These are phyloP conservation scores for Anoplopoma fimbria DNA, from an alignment of 2,113 vertebrate species.

Conservation along the genomic window DNA sequence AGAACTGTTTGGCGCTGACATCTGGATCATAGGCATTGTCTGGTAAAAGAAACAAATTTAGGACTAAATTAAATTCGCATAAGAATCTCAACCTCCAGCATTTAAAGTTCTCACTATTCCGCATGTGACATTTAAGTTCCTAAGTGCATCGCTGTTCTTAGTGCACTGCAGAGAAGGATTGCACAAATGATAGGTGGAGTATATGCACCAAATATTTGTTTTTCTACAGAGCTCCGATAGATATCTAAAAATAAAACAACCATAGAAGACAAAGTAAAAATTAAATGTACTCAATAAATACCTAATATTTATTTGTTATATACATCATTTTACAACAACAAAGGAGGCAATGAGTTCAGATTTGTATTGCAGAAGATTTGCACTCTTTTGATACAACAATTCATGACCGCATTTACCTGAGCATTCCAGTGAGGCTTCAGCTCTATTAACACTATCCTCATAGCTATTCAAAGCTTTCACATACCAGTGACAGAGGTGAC, in stretches of 20 bases:
- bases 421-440: too few species aligned
- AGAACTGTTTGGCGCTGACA: conserved; percentile 93
- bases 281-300: background rate
- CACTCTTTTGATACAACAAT: background rate
- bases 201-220: background rate
- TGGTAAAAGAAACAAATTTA: conserved; percentile 55
- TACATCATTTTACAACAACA: background rate
- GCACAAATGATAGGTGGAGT: background rate
- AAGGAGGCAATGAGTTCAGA: background rate
- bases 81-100: background rate
- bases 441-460: too few species aligned
- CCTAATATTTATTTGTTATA: too few species aligned
- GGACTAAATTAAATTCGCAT: background rate
- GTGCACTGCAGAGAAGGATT: too few species aligned
- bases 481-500: background rate
- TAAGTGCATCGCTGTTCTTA: background rate
- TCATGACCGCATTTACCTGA: too few species aligned
- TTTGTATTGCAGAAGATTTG: background rate
- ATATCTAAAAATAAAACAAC: background rate
- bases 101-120: background rate
- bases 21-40: conserved; percentile 98
- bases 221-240: background rate
- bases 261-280: too few species aligned
- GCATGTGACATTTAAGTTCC: background rate
- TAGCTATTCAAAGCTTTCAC: background rate